A percentile compares a stretch with the other conserved stretches of the same genome.
Conservation (phyloP, 2,888 invertebrate genomes). For the Diabrotica balteata region DNA sequence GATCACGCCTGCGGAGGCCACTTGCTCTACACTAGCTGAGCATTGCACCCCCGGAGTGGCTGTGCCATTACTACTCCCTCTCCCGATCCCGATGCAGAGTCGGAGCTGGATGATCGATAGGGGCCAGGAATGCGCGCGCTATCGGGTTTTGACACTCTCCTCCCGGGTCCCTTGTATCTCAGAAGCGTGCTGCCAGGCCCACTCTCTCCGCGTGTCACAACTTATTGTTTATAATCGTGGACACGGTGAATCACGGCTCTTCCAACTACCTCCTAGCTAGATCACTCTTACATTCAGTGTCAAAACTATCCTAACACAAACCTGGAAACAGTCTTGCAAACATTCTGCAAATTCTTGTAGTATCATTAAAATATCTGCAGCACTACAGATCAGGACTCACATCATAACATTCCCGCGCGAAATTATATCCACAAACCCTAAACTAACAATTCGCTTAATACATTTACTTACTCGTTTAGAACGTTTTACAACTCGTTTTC, state of each 20-base stretch:
- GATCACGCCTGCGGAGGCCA: constrained; percentile 43
- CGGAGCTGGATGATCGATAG: constrained; percentile 41
- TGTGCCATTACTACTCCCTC: constrained; percentile 44
- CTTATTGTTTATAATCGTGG: constrained; percentile 9
- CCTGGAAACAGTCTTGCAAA: constrained; percentile 6
- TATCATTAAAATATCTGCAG: constrained; percentile 14
- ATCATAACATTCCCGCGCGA: background rate
- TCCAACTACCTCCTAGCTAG: too few relatives aligned
- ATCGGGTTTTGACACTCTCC: constrained; percentile 26
- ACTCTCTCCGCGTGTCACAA: background rate
- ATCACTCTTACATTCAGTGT: background rate
- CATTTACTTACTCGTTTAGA: too few relatives aligned
- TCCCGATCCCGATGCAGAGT: constrained; percentile 41
- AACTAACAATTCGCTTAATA: too few relatives aligned
- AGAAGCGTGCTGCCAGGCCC: constrained; percentile 23
- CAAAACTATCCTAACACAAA: constrained; percentile 2
- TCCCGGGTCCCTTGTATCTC: constrained; percentile 32
- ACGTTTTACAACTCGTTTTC: too few relatives aligned
- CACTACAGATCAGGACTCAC: constrained; percentile 8
- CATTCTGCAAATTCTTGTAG: constrained; percentile 5
- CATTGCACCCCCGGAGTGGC: constrained; percentile 52
- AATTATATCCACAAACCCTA: too few relatives aligned
- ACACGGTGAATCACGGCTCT: background rate
- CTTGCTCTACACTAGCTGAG: constrained; percentile 52
- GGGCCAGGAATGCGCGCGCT: constrained; percentile 45